Percentiles rank a stretch among this genome's conserved stretches.
phyloP scores from a whole-genome alignment of 2,797 vertebrate genomes.

The Pygocentrus nattereri region DNA sequence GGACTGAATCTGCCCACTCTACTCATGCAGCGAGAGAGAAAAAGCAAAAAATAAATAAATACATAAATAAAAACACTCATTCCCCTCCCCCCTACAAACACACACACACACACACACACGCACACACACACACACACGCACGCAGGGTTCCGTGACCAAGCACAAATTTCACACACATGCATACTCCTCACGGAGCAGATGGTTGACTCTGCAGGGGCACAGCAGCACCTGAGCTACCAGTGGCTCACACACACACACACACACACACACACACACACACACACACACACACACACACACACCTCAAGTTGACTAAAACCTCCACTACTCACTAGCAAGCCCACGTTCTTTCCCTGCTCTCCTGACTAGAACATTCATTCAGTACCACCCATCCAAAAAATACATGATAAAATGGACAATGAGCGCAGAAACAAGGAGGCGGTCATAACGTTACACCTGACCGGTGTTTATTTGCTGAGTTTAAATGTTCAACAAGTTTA shows the following conservation, averaged over 20 bases:
- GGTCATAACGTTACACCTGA: too few relatives aligned
- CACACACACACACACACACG: background rate
- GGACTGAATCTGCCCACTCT: constrained; percentile 20
- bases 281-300: constrained; percentile 5
- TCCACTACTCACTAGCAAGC: constrained; percentile 5
- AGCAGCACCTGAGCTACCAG: constrained; percentile 18
- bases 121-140: background rate
- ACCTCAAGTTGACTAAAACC: background rate
- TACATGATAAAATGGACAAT: too few relatives aligned
- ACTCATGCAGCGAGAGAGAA: background rate
- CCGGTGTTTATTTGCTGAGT: too few relatives aligned
- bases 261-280: constrained; percentile 26
- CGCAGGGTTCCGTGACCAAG: constrained; percentile 34
- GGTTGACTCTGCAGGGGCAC: constrained; percentile 9
- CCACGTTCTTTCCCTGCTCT: background rate
- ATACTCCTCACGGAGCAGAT: constrained; percentile 51
- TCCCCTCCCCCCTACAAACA: background rate
- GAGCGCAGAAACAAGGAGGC: too few relatives aligned
- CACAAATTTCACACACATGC: constrained; percentile 45
- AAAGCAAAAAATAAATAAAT: too few relatives aligned
- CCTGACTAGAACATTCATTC: background rate
- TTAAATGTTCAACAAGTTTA: too few relatives aligned
- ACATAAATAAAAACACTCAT: too few relatives aligned
- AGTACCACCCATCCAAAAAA: background rate
- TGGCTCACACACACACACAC: constrained; percentile 26